These are phyloP conservation scores for Paragorgia papillata DNA, from an alignment of 92 coral and sea anemone genomes.

Conservation along the genomic window DNA sequence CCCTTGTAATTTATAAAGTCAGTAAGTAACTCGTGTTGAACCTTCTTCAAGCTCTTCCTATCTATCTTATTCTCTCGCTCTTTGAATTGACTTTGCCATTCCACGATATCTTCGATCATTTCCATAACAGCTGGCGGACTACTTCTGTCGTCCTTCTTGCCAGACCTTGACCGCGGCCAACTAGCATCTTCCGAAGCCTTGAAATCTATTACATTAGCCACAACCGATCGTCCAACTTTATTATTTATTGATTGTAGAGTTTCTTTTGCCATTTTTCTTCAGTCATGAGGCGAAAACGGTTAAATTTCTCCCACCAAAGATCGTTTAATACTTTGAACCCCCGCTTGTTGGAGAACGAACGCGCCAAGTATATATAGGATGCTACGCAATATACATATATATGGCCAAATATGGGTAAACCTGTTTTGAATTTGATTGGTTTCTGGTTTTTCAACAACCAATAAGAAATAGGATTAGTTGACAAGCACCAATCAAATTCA, in stretches of 20 bases:
- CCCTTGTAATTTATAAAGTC: constrained; percentile 56
- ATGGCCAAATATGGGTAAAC: too few relatives aligned
- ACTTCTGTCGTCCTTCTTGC: constrained; percentile 9
- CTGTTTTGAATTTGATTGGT: too few relatives aligned
- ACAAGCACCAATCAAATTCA: too few relatives aligned
- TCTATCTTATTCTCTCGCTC: neutral
- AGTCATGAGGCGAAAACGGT: too few relatives aligned
- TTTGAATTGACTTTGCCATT: constrained; percentile 51
- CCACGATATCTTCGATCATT: constrained; percentile 46
- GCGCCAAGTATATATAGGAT: too few relatives aligned
- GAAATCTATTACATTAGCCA: constrained; percentile 57
- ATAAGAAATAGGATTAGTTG: too few relatives aligned
- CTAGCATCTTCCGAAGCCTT: constrained; percentile 68
- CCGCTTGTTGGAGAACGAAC: too few relatives aligned
- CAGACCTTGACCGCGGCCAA: constrained; percentile 67
- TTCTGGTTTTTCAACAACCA: too few relatives aligned
- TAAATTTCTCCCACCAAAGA: too few relatives aligned
- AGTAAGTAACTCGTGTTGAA: constrained; percentile 32
- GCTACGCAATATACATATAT: too few relatives aligned
- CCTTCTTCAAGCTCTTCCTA: constrained; percentile 21
- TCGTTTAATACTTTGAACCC: too few relatives aligned
- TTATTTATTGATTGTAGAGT: neutral
- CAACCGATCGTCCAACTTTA: neutral
- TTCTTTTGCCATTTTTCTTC: neutral
- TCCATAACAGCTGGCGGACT: neutral